These are phyloP conservation scores for Fabriciana adippe DNA, from an alignment of 2,888 invertebrate species.

Conservation along the genomic window DNA sequence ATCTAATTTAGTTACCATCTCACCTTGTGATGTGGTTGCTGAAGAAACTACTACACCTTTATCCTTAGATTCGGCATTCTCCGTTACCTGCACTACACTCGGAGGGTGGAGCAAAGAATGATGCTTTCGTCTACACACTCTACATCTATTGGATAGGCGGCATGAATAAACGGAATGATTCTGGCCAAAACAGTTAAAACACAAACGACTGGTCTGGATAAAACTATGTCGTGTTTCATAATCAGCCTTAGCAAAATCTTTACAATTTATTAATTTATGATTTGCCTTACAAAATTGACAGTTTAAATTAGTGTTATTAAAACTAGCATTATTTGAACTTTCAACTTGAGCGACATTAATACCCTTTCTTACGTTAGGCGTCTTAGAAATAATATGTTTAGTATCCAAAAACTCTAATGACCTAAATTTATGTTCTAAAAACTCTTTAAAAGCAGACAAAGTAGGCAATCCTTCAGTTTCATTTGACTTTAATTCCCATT, in stretches of 20 bases:
- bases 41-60: conserved; percentile 15
- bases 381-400: background rate
- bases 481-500: conserved; percentile 39
- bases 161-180: conserved; percentile 26
- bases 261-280: conserved; percentile 42
- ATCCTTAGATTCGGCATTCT: conserved; percentile 16
- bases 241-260: conserved; percentile 36
- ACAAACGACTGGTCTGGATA: conserved; percentile 6
- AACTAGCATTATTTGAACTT: too few species aligned
- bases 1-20: conserved; percentile 8
- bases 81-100: conserved; percentile 10
- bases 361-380: background rate
- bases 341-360: conserved; percentile 1
- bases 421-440: conserved; percentile 9
- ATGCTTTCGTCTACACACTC: conserved; percentile 39
- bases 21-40: conserved; percentile 19
- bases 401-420: conserved; percentile 1
- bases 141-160: conserved; percentile 32
- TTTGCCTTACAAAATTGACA: conserved; percentile 11
- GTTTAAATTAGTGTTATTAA: too few species aligned
- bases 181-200: background rate
- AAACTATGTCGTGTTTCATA: conserved; percentile 23
- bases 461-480: conserved; percentile 40
- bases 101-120: conserved; percentile 39
- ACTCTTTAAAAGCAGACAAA: conserved; percentile 37